Evolutionary conservation across 2,797 vertebrate species (phyloP).

Genomic region (Lerista edwardsae): DNA sequence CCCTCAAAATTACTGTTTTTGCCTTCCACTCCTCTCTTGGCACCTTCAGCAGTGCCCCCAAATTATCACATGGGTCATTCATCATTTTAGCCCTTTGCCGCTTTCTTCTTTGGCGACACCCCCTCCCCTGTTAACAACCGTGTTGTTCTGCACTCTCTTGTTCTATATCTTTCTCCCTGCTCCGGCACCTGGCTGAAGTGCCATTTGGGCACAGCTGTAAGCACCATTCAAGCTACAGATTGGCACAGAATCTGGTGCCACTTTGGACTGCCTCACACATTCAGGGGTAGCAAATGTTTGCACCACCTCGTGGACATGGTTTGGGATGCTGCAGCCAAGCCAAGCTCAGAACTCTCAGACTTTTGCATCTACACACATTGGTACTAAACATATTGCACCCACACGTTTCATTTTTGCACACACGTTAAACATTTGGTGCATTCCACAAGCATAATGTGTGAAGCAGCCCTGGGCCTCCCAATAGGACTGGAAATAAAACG

Average conservation of each 20-base stretch:
- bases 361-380: neutral
- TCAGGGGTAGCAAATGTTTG: neutral
- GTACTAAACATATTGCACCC: neutral
- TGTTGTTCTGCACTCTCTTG: neutral
- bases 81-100: neutral
- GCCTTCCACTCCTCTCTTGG: slow-evolving; percentile 18
- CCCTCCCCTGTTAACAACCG: neutral
- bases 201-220: neutral
- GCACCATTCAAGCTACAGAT: no score
- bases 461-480: no score
- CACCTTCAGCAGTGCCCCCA: neutral
- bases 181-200: neutral
- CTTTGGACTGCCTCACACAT: no score
- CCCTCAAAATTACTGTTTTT: slow-evolving; percentile 3
- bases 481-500: neutral
- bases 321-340: neutral
- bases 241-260: no score
- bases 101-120: neutral
- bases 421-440: neutral
- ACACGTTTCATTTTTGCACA: neutral
- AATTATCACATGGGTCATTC: neutral
- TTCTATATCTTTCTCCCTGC: neutral
- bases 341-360: neutral
- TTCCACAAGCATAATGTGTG: neutral
- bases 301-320: neutral